Evolutionary conservation across 2,888 invertebrate genomes (phyloP).

Genomic region (Norana najaformis): DNA sequence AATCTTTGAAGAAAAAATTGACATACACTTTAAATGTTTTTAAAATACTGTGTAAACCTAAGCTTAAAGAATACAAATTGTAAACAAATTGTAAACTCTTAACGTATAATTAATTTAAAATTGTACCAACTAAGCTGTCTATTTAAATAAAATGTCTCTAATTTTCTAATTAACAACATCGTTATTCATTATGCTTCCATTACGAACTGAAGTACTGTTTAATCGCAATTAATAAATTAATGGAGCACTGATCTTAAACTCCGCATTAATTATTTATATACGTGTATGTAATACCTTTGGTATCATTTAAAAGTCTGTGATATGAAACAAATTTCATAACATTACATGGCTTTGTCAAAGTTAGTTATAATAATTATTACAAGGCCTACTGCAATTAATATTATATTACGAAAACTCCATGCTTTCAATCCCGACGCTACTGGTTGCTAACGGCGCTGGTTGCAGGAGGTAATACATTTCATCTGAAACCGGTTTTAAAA

Average conservation of each 20-base stretch:
- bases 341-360: background rate
- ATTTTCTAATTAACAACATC: background rate
- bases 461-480: background rate
- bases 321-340: background rate
- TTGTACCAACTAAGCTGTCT: background rate
- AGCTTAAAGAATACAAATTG: background rate
- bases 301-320: slow-evolving; percentile 13
- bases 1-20: slow-evolving; percentile 43
- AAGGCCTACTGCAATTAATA: background rate
- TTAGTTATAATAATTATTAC: background rate
- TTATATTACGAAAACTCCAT: background rate
- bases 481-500: background rate
- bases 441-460: background rate
- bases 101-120: background rate
- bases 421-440: background rate
- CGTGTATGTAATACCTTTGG: background rate
- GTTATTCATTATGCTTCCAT: background rate
- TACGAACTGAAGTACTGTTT: background rate
- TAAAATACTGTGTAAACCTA: background rate
- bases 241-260: background rate
- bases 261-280: background rate
- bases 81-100: background rate
- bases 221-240: background rate
- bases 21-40: background rate
- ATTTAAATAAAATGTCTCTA: background rate